phyloP scores from a whole-genome alignment of 1,140 invertebrate genomes.

The Drosophila equinoxialis region DNA sequence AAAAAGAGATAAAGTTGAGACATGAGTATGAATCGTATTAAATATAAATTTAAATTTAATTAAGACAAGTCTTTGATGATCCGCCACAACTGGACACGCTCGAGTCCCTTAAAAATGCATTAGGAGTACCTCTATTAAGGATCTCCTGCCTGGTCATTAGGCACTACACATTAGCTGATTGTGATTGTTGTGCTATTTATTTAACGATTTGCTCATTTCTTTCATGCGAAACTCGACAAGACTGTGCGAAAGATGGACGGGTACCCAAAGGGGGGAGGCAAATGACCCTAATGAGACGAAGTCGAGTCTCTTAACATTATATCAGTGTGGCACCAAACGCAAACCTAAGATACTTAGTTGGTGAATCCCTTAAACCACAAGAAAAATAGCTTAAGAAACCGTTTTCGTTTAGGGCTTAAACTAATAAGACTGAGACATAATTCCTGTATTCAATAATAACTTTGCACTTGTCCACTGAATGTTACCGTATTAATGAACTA shows the following conservation, averaged over 20 bases:
- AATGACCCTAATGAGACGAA: conserved; percentile 1
- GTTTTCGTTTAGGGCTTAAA: too few relatives aligned
- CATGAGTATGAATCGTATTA: conserved; percentile 48
- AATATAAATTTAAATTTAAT: conserved; percentile 71
- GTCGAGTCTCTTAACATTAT: neutral
- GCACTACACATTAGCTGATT: conserved; percentile 77
- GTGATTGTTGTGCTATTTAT: conserved; percentile 76
- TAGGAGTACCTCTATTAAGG: conserved; percentile 42
- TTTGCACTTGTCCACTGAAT: too few relatives aligned
- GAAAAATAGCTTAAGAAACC: neutral
- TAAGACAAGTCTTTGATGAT: conserved; percentile 61
- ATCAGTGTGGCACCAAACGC: neutral
- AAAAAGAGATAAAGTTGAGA: neutral
- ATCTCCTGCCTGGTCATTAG: conserved; percentile 60
- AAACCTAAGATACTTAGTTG: neutral
- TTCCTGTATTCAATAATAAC: too few relatives aligned
- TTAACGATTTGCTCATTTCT: conserved; percentile 61
- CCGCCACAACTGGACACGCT: conserved; percentile 24
- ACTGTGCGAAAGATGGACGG: conserved; percentile 2
- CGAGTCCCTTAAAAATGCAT: conserved; percentile 67
- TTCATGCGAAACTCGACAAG: conserved; percentile 48
- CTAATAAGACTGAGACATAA: too few relatives aligned
- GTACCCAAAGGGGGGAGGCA: neutral
- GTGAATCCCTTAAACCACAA: neutral
- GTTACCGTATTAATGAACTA: too few relatives aligned